Evolutionary conservation across 2,797 vertebrate species (phyloP), one percentile per base, ranked within the genome.

Genomic region (Pyrocephalus nanus): DNA sequence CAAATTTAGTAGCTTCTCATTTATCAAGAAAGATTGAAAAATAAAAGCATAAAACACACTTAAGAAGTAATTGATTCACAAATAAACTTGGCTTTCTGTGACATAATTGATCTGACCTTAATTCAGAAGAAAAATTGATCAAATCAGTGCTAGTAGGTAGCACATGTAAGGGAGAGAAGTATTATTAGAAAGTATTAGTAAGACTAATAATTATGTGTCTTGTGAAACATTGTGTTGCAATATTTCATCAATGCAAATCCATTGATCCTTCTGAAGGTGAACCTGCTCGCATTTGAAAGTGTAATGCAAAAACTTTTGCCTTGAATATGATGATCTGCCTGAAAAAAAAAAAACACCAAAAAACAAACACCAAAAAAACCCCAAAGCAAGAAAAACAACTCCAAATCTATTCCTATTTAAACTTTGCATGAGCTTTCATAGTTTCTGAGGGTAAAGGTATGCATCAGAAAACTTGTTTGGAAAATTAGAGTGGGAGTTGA

Each of bases 1-100:
- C 72, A 95, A 91, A 94, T 90, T 71, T 81, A 86, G 77, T 72
- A 82, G 43, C 76, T 88, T 72, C 80, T 93, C 62, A 85, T 94
- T 85, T 93, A 90, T 91, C 71, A 87, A 76, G 80, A 91, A 94
- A 55, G 62, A 55, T 9, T 70, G 58, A 67, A 93, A 93, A 92
- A 57, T 69, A 90, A 45, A 40, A 67, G 14, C 30, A 65, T 53
- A 58, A 95, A 90, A 83, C 47, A 18, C n/a, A 77, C 38, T 71
- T 21, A 72, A 18, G 43, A 62, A 27, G n/a, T 91, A 73, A 87
- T 40, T 90, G 73, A 69, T 72, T 96, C 19, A 74, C 40, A 88
- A 50, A 69, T 71, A 83, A 83, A 29, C 48, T 78, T 73, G 26
- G 4, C 15, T 84, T 95, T 82, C 65, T 65, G 21, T 54, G 57